Evolutionary conservation across 2,797 vertebrate genomes (phyloP), one percentile per base, ranked within the genome.

Genomic region (Pyrocephalus nanus): DNA sequence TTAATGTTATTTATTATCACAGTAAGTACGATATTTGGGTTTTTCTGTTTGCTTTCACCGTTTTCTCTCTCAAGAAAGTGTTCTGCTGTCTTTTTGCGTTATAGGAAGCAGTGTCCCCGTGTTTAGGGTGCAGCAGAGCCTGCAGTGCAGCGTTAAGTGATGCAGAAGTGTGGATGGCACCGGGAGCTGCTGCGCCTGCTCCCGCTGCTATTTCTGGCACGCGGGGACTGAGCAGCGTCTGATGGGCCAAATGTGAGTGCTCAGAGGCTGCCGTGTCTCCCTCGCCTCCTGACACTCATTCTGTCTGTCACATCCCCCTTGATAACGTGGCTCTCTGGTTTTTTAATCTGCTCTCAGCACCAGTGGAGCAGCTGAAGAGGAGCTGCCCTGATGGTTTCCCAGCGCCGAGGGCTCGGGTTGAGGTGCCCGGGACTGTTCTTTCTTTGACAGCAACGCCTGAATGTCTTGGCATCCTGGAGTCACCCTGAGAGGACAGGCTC

Each of bases 151-250:
- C 12, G 8, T 40, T 53, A 3, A 38, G 93, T n/a, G 42, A 66
- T 60, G 88, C 95, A 83, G 72, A 57, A 89, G 73, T 4, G 86
- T 57, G 70, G 45, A 73, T 50, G 84, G 90, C 78, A 60, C 27
- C 21, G 7, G 85, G 57, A 90, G 74, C 86, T 74, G 89, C 80
- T 58, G 74, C 19, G 47, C 95, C 84, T 65, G 62, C 61, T 93
- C 86, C 95, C 2, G 65, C 65, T 81, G 86, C 92, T 94, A 15
- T 87, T 92, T 40, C 85, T 88, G 92, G 87, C 86, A 21, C 25
- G 12, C 65, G 79, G 93, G 83, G n/a, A 8, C 90, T 26, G 71
- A 92, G 85, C 96, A 18, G 66, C 1, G 72, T 69, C 42, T 26
- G 71, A 66, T 15, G 54, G 73, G 83, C 94, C 92, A 72, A 75